Evolutionary conservation across 2,888 invertebrate genomes (phyloP), one percentile per base, ranked within the genome.

Genomic region (Philaethria dido): DNA sequence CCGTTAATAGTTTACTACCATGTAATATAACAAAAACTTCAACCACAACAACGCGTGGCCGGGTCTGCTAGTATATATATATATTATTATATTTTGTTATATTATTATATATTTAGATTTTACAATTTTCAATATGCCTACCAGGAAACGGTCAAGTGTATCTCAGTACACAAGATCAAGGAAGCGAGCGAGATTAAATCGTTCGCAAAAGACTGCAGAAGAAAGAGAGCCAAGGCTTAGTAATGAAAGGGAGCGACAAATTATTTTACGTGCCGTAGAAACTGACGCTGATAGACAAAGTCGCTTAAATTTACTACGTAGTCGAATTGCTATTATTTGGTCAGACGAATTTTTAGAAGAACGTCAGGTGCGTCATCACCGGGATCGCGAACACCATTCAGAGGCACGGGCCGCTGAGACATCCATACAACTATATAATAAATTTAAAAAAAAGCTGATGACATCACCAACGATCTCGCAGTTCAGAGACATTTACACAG

Each of bases 31-130:
- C 70, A 71, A 72, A 68, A 72, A 73, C 64, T 22, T 69, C 68
- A 69, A 70, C 69, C 69, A 73, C 72, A 72, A 68, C 73, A 72
- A 72, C 68, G 72, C 68, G 68, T 73, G 72, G 70, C 67, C 69
- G 70, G 48, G 22, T 48, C 48, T 13, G 48, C 48, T 22, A 48
- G 48, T 48, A n/a, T n/a, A n/a, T n/a, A n/a, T n/a, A n/a, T n/a
- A n/a, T n/a, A n/a, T n/a, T n/a, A n/a, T n/a, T n/a, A n/a, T n/a
- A n/a, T n/a, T n/a, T n/a, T n/a, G n/a, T n/a, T n/a, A n/a, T n/a
- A n/a, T n/a, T n/a, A n/a, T n/a, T n/a, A n/a, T n/a, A n/a, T n/a
- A n/a, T n/a, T n/a, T n/a, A n/a, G n/a, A n/a, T n/a, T n/a, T n/a
- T n/a, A n/a, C n/a, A n/a, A 29, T 29, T 29, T 4, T 29, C 29